Conservation (phyloP, 1,140 invertebrate genomes). For the Hyles euphorbiae region DNA sequence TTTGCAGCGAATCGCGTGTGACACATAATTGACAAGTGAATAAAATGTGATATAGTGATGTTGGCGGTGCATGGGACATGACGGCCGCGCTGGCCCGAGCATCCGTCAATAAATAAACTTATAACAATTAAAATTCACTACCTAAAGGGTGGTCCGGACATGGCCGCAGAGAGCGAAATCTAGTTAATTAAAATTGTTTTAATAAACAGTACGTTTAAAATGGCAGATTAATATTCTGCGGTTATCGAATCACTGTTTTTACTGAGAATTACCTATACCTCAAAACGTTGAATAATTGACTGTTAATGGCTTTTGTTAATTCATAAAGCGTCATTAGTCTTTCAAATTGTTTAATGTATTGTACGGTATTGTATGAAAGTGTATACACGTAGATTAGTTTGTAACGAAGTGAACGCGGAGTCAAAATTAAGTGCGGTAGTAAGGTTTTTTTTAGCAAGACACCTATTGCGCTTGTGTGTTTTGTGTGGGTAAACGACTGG, state of each 20-base stretch:
- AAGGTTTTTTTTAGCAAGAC: too few species aligned
- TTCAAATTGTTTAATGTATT: conserved; percentile 1
- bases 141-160: conserved; percentile 32
- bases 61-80: conserved; percentile 36
- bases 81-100: conserved; percentile 23
- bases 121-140: conserved; percentile 46
- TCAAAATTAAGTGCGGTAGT: too few species aligned
- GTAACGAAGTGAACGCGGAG: too few species aligned
- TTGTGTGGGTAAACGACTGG: not conserved
- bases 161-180: conserved; percentile 28
- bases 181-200: conserved; percentile 60
- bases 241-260: conserved; percentile 55
- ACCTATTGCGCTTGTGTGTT: too few species aligned
- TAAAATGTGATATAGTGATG: conserved; percentile 55
- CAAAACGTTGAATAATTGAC: conserved; percentile 18
- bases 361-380: not conserved
- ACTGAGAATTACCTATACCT: conserved; percentile 20
- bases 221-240: conserved; percentile 54
- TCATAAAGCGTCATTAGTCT: conserved; percentile 4
- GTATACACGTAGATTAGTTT: too few species aligned
- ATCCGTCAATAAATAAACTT: conserved; percentile 36
- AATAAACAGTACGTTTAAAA: conserved; percentile 49
- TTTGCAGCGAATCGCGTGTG: conserved; percentile 61
- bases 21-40: conserved; percentile 69
- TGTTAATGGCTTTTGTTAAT: conserved; percentile 7